These are phyloP conservation scores for Clunio marinus DNA, from an alignment of 2,888 invertebrate species.

Conservation along the genomic window DNA sequence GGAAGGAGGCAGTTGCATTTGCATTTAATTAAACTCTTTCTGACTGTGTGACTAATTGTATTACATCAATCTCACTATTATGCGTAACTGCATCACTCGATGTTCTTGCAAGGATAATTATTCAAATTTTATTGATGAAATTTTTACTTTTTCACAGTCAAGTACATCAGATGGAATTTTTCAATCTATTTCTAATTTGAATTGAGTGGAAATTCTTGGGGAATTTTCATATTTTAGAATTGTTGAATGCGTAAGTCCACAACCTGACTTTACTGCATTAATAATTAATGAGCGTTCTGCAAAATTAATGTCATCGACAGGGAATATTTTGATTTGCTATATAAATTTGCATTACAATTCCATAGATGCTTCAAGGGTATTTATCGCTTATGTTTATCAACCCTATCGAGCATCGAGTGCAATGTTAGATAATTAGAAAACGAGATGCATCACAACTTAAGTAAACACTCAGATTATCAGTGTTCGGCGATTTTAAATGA, in stretches of 20 bases:
- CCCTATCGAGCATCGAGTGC: not conserved
- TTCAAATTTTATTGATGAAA: not conserved
- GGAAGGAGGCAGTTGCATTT: not conserved
- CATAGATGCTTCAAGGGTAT: not conserved
- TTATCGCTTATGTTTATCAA: not conserved
- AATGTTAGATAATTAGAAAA: not conserved
- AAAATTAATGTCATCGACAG: not conserved
- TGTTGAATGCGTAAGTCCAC: not conserved
- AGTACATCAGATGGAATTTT: not conserved
- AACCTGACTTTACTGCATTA: not conserved
- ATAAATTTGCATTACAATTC: not conserved
- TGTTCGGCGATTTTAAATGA: not conserved
- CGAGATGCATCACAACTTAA: not conserved
- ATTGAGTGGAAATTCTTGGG: not conserved
- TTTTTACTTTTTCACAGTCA: not conserved
- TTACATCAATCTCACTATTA: constrained; percentile 20
- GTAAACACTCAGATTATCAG: not conserved
- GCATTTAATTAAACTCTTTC: constrained; percentile 16
- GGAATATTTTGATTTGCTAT: constrained; percentile 2
- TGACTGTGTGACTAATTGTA: not conserved
- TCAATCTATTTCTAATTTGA: not conserved
- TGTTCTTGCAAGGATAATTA: not conserved
- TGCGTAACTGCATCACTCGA: not conserved
- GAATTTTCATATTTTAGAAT: not conserved
- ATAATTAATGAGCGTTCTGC: not conserved